Base-by-base conservation (phyloP, 1,140 invertebrate genomes). In the Drosophila ananassae region DNA sequence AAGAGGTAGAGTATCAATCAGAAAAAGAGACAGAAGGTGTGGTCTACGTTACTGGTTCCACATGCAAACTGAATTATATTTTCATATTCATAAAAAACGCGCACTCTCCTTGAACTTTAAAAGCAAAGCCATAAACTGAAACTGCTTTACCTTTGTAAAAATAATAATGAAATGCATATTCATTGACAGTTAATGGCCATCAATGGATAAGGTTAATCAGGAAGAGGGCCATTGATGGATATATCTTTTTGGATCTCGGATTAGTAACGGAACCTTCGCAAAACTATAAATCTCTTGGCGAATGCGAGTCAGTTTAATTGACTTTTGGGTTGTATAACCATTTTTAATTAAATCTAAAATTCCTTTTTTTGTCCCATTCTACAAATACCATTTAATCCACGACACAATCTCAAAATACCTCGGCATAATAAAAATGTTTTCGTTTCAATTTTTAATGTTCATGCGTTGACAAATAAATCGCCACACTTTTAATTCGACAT, bases 71-170 rank as follows among this genome's bases (percentile, higher is more conserved):
- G 52, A 69, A 69, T 69, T 69, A 69, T 69, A 69, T 69, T 69
- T 69, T 69, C 52, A 69, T 69, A 69, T 67, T 48, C 52, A 57
- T 68, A 55, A 56, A 54, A 47, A 37, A 10, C 34, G 47, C 39
- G 39, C 5, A 44, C 4, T 85, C 73, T 80, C 81, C 81, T 84
- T 84, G 81, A 84, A 84, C 81, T 84, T 84, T 85, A 74, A 68
- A 80, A 41, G 62, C 50, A n/a, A 67, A 21, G 56, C 73, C 50
- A 84, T 79, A 66, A 60, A 44, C 58, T 48, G 25, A 72, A 61
- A 44, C 63, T 53, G 51, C 62, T 37, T 56, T 46, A 69, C 51
- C 63, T 48, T 69, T 69, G 67, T 69, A 69, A 69, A 58, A 50
- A 17, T 50, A 44, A 39, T 69, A 69, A 50, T 39, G 21, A 37